Evolutionary conservation across 2,797 vertebrate species (phyloP).

Genomic region (Trachurus trachurus): DNA sequence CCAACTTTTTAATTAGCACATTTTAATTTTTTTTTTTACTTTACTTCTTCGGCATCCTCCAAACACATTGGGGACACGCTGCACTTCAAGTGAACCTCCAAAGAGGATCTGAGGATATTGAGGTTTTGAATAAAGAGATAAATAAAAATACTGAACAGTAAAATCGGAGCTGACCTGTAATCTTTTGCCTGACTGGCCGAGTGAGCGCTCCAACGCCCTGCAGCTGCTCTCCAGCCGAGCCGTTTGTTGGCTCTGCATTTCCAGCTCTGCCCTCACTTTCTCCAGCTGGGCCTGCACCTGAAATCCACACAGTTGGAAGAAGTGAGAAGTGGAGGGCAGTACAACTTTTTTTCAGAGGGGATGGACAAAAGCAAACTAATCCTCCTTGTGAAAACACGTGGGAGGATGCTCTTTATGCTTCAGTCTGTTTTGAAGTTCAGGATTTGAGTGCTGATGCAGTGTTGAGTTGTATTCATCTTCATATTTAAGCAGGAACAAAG

Average conservation of each 20-base stretch:
- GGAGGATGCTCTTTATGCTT: slow-evolving; percentile 20
- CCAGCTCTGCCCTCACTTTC: slow-evolving; percentile 90
- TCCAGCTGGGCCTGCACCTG: slow-evolving; percentile 88
- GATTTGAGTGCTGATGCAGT: not conserved
- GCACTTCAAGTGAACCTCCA: slow-evolving; percentile 4
- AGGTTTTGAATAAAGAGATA: slow-evolving; percentile 1
- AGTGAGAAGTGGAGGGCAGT: not conserved
- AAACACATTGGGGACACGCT: not conserved
- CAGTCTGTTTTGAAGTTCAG: slow-evolving; percentile 2
- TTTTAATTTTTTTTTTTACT: slow-evolving; percentile 9
- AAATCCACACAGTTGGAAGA: slow-evolving; percentile 31
- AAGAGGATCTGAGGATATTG: not conserved
- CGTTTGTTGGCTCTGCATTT: slow-evolving; percentile 92
- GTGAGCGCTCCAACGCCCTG: slow-evolving; percentile 92
- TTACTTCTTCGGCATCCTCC: not conserved
- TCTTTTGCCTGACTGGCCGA: slow-evolving; percentile 91
- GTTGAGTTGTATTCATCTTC: not conserved
- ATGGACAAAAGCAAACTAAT: not conserved
- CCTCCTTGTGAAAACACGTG: not conserved
- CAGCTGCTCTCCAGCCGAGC: slow-evolving; percentile 91
- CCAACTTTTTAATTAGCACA: slow-evolving; percentile 33
- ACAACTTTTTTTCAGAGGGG: not conserved
- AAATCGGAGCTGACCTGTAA: slow-evolving; percentile 87
- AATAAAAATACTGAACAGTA: slow-evolving; percentile 2
- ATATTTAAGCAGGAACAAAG: not conserved